phyloP scores from a whole-genome alignment of 2,888 invertebrate species.

The Drosophila bunnanda region DNA sequence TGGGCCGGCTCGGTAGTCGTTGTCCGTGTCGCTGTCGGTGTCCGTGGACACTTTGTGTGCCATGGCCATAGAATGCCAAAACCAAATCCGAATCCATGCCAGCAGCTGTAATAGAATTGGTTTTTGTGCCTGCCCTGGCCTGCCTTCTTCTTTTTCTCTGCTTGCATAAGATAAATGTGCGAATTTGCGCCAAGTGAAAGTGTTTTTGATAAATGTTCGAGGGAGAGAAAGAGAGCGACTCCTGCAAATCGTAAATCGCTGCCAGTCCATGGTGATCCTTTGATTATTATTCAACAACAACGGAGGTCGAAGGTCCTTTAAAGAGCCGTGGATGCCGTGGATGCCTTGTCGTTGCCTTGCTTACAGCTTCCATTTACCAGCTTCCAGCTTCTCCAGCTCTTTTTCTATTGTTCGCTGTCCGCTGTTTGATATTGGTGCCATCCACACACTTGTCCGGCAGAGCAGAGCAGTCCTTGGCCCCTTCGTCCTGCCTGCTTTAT shows the following conservation, averaged over 20 bases:
- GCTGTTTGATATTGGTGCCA: conserved; percentile 33
- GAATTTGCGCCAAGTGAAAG: conserved; percentile 53
- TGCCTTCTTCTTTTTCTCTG: conserved; percentile 8
- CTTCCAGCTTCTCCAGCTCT: conserved; percentile 10
- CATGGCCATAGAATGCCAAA: conserved; percentile 37
- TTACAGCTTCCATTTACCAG: conserved; percentile 16
- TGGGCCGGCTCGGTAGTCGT: conserved; percentile 3
- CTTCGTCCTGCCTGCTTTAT: conserved; percentile 35
- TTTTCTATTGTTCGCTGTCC: conserved; percentile 17
- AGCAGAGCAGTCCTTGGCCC: conserved; percentile 10
- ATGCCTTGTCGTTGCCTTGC: no score
- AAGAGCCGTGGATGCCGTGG: conserved; percentile 21
- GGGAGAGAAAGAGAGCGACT: conserved; percentile 7
- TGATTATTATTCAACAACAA: conserved; percentile 31
- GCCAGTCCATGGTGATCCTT: conserved; percentile 14
- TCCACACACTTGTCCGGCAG: conserved; percentile 17
- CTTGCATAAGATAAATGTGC: conserved; percentile 50
- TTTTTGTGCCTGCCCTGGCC: conserved; percentile 12
- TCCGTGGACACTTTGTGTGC: conserved; percentile 47
- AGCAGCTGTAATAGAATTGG: conserved; percentile 45
- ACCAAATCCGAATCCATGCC: conserved; percentile 36
- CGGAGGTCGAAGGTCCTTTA: conserved; percentile 6
- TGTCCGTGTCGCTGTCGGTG: conserved; percentile 18
- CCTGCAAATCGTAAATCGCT: conserved; percentile 27
- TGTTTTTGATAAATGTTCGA: conserved; percentile 49